Conservation (phyloP, 2,888 invertebrate genomes). For the Idaea biselata region DNA sequence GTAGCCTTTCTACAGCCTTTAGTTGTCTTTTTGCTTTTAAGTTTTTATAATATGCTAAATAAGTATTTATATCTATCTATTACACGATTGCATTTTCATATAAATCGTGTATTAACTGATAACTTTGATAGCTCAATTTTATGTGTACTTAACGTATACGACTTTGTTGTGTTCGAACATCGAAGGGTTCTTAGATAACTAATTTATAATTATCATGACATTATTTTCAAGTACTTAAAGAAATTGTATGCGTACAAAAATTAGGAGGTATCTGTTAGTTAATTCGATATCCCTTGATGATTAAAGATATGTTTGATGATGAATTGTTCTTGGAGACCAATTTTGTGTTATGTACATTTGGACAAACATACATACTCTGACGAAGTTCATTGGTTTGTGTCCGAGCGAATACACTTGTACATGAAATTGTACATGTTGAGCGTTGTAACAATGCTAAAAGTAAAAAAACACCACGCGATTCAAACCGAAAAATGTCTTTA, state of each 20-base stretch:
- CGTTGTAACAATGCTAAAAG: too few species aligned
- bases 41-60: conserved; percentile 33
- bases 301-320: background rate
- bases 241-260: background rate
- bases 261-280: conserved; percentile 9
- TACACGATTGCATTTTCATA: conserved; percentile 59
- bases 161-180: conserved; percentile 60
- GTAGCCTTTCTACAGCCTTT: conserved; percentile 45
- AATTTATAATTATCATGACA: conserved; percentile 5
- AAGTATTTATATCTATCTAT: conserved; percentile 41
- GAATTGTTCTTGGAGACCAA: background rate
- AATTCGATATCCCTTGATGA: conserved; percentile 3
- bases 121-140: conserved; percentile 66
- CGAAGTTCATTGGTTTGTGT: too few species aligned
- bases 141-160: conserved; percentile 59
- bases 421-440: too few species aligned
- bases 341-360: too few species aligned
- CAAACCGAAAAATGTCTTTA: too few species aligned
- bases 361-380: too few species aligned
- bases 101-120: conserved; percentile 54
- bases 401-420: too few species aligned
- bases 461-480: too few species aligned
- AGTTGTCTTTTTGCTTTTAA: conserved; percentile 60
- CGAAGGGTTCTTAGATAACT: conserved; percentile 39
- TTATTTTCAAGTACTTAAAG: conserved; percentile 8